Evolutionary conservation across 1,140 invertebrate species (phyloP), one percentile per base, ranked within the genome.

Genomic region (Bombus breviceps): DNA sequence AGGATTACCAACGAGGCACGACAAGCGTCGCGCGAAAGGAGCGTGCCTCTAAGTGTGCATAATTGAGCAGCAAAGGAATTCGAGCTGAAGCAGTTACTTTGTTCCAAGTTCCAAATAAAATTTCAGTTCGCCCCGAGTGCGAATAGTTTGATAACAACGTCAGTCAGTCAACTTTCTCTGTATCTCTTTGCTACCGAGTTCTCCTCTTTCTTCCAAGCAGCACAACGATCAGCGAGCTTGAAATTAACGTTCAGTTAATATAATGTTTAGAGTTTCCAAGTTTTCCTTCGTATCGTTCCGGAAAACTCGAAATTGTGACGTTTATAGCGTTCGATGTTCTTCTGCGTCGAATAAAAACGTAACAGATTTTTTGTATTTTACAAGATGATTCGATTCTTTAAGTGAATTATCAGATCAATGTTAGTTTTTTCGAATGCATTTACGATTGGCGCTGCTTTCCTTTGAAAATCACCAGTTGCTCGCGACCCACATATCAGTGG

Each of bases 121-220:
- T 80, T 80, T 68, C 64, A 80, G 41, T 80, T 80, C 41, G 78
- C 34, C 64, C 34, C 62, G 39, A 79, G 77, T 79, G 62, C 77
- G 78, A 80, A 80, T 80, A 80, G 78, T 80, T 80, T 69, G 78
- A 69, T 80, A 80, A 80, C 78, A 80, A 80, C 64, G 53, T 80
- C 41, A 80, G 37, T 43, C 18, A n/a, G 32, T 15, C 62, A 80
- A 80, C 78, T 80, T 80, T 80, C 78, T 69, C 43, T 15, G 64
- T 80, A 80, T 80, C 78, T 80, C 78, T 80, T 80, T 47, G 64
- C 78, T 80, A 80, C 64, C 78, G 78, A 80, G 78, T 80, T 80
- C 69, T 64, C 64, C 62, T 59, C n/a, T 25, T 18, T 64, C 39
- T 43, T 34, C 0, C 77, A 41, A 13, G 10, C 5, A 22, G 22